Conservation (phyloP, 2,888 invertebrate genomes). For the Drosophila limbata region DNA sequence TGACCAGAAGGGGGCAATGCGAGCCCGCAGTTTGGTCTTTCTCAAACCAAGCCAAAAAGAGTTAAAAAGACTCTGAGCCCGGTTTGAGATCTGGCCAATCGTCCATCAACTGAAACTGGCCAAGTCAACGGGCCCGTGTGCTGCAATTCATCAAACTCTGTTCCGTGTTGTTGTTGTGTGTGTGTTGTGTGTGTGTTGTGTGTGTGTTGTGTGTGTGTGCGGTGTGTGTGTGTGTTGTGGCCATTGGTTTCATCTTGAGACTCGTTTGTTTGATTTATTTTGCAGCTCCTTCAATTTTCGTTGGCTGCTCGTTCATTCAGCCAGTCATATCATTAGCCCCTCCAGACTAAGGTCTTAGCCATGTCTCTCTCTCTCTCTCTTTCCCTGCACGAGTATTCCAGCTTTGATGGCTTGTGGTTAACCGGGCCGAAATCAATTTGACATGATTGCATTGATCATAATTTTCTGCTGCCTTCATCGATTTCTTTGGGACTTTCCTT, state of each 20-base stretch:
- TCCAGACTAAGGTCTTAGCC: constrained; percentile 12
- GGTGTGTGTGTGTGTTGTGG: constrained; percentile 4
- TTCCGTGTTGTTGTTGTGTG: constrained; percentile 2
- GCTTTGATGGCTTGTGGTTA: constrained; percentile 41
- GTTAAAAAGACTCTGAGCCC: constrained; percentile 12
- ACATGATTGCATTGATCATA: constrained; percentile 80
- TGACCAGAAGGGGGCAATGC: constrained; percentile 32
- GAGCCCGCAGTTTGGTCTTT: constrained; percentile 36
- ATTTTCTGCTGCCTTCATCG: constrained; percentile 52
- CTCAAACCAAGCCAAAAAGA: constrained; percentile 3
- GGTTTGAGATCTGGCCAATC: constrained; percentile 37
- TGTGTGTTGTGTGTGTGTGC: not conserved
- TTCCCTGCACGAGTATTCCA: constrained; percentile 1
- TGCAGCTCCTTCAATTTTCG: constrained; percentile 75
- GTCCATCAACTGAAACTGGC: constrained; percentile 67
- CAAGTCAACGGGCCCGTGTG: constrained; percentile 61
- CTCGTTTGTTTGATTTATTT: constrained; percentile 80
- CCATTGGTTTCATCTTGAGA: constrained; percentile 20
- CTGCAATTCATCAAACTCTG: constrained; percentile 75
- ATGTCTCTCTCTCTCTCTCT: constrained; percentile 9
- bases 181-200: not conserved
- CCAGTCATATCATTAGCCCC: constrained; percentile 54
- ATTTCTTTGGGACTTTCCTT: constrained; percentile 39
- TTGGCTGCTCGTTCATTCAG: constrained; percentile 25
- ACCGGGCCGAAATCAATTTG: constrained; percentile 70